These are phyloP conservation scores for Pseudorhombus dupliciocellatus DNA, from an alignment of 2,113 vertebrate species.

Conservation along the genomic window DNA sequence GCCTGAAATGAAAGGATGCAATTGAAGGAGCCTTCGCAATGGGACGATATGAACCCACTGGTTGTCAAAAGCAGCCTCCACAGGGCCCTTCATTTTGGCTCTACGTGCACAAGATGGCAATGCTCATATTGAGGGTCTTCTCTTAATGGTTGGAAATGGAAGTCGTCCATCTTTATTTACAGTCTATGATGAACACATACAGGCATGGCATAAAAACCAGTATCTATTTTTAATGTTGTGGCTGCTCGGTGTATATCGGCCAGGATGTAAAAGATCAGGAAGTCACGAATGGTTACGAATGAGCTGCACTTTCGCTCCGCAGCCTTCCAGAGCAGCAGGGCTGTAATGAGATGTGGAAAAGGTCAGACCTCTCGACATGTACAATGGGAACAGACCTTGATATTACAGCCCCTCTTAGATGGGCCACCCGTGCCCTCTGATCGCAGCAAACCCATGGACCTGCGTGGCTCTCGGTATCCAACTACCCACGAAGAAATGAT, in stretches of 20 bases:
- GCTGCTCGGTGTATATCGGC: not conserved
- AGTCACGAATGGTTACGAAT: conserved; percentile 29
- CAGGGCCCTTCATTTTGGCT: too few relatives aligned
- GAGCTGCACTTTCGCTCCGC: not conserved
- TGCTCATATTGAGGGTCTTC: not conserved
- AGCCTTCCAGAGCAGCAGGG: conserved; percentile 8
- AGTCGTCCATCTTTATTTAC: not conserved
- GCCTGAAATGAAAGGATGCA: too few relatives aligned
- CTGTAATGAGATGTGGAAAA: conserved; percentile 38
- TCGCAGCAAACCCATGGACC: conserved; percentile 25
- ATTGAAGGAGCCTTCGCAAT: too few relatives aligned
- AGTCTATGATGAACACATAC: not conserved
- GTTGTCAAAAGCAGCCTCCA: too few relatives aligned
- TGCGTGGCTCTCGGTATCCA: conserved; percentile 22
- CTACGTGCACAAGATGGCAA: too few relatives aligned
- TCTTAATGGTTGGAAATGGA: too few relatives aligned
- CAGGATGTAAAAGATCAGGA: not conserved
- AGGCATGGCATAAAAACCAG: not conserved
- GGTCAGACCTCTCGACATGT: conserved; percentile 42
- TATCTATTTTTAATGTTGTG: not conserved
- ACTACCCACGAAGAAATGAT: conserved; percentile 55
- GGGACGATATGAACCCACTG: too few relatives aligned
- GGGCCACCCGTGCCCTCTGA: conserved; percentile 20
- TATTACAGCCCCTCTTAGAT: conserved; percentile 6
- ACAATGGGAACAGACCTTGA: conserved; percentile 20